A percentile compares a stretch with the other conserved stretches of the same genome.
phyloP scores from a whole-genome alignment of 2,888 invertebrate species.

The Parnassius glacialis region DNA sequence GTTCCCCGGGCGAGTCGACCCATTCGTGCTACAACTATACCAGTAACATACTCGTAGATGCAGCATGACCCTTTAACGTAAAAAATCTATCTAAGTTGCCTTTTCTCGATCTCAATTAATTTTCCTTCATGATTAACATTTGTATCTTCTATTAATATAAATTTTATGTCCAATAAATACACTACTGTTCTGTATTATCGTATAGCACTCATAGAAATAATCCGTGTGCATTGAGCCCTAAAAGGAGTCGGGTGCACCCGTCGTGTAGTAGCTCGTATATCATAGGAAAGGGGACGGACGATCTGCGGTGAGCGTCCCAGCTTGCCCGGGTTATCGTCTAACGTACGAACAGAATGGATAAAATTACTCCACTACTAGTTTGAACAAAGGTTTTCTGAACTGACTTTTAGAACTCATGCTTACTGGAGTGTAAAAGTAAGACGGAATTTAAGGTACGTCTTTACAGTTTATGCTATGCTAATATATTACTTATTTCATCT shows the following conservation, averaged over 20 bases:
- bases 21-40: too few species aligned
- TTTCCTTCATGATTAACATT: too few species aligned
- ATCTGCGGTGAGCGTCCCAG: conserved; percentile 41
- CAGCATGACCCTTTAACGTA: too few species aligned
- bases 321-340: conserved; percentile 37
- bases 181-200: too few species aligned
- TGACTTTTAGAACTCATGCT: conserved; percentile 6
- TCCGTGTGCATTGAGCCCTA: conserved; percentile 17
- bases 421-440: neutral
- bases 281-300: conserved; percentile 36
- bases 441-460: neutral
- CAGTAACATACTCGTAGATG: too few species aligned
- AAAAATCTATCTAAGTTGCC: too few species aligned
- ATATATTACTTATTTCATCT: too few species aligned
- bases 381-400: conserved; percentile 16
- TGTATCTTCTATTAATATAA: too few species aligned
- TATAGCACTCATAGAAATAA: neutral
- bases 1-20: too few species aligned
- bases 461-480: neutral
- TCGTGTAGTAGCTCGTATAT: conserved; percentile 44
- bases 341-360: conserved; percentile 41
- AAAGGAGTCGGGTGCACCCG: conserved; percentile 34
- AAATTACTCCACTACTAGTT: conserved; percentile 28
- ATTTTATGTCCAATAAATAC: too few species aligned
- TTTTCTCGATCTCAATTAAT: too few species aligned